phyloP scores from a whole-genome alignment of 2,888 invertebrate species.

The Eilema sororculum region DNA sequence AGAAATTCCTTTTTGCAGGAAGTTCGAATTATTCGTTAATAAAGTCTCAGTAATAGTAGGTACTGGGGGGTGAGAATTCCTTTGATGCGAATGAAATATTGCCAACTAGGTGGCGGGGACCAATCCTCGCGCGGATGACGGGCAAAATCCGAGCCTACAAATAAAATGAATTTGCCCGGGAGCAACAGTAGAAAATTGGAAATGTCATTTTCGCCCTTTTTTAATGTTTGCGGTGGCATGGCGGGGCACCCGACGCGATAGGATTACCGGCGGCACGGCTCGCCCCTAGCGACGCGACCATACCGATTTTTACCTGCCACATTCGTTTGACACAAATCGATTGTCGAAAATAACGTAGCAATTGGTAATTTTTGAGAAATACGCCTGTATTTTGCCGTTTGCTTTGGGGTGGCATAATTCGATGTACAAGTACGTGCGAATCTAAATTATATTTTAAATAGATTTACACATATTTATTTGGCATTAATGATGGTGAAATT shows the following conservation, averaged over 20 bases:
- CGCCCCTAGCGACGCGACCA: constrained; percentile 65
- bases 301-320: constrained; percentile 71
- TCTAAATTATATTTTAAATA: constrained; percentile 2
- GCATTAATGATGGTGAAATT: not conserved
- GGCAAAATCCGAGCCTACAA: constrained; percentile 81
- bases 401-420: constrained; percentile 10
- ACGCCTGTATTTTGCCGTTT: constrained; percentile 37
- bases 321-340: constrained; percentile 72
- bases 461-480: not conserved
- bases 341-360: constrained; percentile 69
- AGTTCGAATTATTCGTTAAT: constrained; percentile 81
- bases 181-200: constrained; percentile 87
- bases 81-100: constrained; percentile 84
- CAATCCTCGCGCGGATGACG: constrained; percentile 73
- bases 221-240: constrained; percentile 83
- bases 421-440: not conserved
- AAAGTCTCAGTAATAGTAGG: constrained; percentile 66
- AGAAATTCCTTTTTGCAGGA: constrained; percentile 70
- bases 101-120: constrained; percentile 67
- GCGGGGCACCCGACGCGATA: constrained; percentile 67
- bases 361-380: constrained; percentile 72
- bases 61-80: constrained; percentile 67
- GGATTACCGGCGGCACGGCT: constrained; percentile 71
- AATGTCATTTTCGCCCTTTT: constrained; percentile 87
- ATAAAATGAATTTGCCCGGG: constrained; percentile 84